Percentiles rank a stretch among this genome's conserved stretches.
Evolutionary conservation across 2,797 vertebrate genomes (phyloP).

Genomic region (Morus bassanus): DNA sequence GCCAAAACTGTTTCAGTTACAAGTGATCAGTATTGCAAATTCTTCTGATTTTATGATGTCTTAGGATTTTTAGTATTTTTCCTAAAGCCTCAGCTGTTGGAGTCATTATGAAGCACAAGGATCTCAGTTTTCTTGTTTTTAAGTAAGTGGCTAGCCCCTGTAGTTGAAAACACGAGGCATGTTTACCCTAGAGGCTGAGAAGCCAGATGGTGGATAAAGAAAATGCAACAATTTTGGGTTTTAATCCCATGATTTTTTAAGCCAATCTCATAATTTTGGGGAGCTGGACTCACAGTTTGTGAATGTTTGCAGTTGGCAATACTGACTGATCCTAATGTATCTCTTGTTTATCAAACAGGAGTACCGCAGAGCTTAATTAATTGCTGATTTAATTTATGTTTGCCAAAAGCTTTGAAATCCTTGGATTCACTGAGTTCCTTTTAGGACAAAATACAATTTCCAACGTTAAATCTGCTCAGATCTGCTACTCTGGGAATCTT

Average conservation of each 20-base stretch:
- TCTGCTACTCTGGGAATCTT: background rate
- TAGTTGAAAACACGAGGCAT: conserved; percentile 25
- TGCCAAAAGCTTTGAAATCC: conserved; percentile 58
- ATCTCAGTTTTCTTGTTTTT: conserved; percentile 42
- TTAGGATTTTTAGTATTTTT: background rate
- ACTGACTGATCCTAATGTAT: conserved; percentile 27
- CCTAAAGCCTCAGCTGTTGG: background rate
- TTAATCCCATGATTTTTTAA: conserved; percentile 63
- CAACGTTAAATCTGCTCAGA: conserved; percentile 13
- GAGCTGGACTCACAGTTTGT: conserved; percentile 30
- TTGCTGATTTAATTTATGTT: conserved; percentile 44
- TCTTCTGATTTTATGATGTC: background rate
- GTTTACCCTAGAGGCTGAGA: conserved; percentile 57
- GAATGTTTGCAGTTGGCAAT: conserved; percentile 37
- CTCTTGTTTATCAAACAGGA: conserved; percentile 36
- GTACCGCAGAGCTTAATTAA: conserved; percentile 34
- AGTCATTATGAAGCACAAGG: background rate
- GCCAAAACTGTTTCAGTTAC: background rate
- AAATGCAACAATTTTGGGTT: conserved; percentile 62
- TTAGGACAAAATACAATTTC: conserved; percentile 38
- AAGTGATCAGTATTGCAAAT: background rate
- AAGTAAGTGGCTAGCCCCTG: conserved; percentile 48
- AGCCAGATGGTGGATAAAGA: conserved; percentile 66
- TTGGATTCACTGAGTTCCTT: conserved; percentile 31
- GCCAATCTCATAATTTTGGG: conserved; percentile 61